Conservation (phyloP, 2,113 vertebrate genomes). For the Callocephalon fimbriatum region DNA sequence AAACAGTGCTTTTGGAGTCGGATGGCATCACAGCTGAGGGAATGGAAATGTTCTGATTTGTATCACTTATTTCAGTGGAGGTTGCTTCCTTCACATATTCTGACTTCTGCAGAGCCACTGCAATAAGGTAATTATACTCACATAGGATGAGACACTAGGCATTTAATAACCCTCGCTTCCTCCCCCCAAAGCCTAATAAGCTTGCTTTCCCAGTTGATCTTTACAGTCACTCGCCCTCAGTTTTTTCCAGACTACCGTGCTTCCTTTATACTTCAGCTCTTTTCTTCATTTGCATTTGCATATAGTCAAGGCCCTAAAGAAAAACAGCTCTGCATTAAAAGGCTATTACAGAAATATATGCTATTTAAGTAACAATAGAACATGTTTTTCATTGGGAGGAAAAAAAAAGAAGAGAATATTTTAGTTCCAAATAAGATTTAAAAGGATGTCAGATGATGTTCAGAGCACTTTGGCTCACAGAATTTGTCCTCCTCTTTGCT, state of each 20-base stretch:
- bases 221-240: background rate
- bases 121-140: slow-evolving; percentile 20
- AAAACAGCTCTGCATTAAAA: slow-evolving; percentile 63
- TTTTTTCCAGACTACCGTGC: slow-evolving; percentile 23
- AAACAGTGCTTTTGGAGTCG: slow-evolving; percentile 39
- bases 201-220: slow-evolving; percentile 30
- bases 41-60: slow-evolving; percentile 58
- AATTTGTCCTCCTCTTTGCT: background rate
- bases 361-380: slow-evolving; percentile 55
- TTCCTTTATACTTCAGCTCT: slow-evolving; percentile 32
- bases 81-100: slow-evolving; percentile 19
- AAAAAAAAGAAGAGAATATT: background rate
- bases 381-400: background rate
- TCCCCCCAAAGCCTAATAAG: background rate
- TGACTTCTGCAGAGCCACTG: background rate
- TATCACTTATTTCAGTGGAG: slow-evolving; percentile 45
- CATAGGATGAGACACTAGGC: background rate
- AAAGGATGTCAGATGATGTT: background rate
- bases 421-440: slow-evolving; percentile 39
- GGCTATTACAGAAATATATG: slow-evolving; percentile 56
- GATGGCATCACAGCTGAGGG: slow-evolving; percentile 34
- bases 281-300: slow-evolving; percentile 47
- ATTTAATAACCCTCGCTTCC: background rate
- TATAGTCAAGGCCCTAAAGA: slow-evolving; percentile 54
- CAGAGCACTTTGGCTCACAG: background rate